Percentiles rank a stretch among this genome's conserved stretches.
Evolutionary conservation across 2,888 invertebrate genomes (phyloP).

Genomic region (Lycophotia porphyrea): DNA sequence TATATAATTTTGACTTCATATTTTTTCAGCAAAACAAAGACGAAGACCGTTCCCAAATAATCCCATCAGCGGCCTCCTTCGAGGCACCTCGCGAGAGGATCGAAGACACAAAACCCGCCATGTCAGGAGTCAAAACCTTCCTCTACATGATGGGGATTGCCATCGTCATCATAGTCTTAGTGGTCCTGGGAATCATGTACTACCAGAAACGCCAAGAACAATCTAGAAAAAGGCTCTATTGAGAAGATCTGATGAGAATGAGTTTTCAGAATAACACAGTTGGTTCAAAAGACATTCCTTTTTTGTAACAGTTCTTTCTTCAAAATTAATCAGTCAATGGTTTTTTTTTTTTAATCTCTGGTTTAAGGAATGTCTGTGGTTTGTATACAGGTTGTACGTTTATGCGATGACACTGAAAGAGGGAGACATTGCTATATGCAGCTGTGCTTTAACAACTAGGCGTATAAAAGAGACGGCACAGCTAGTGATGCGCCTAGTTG

Average conservation of each 20-base stretch:
- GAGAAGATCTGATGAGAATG: constrained; percentile 52
- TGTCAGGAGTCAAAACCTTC: constrained; percentile 98
- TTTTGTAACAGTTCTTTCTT: constrained; percentile 48
- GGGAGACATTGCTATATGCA: neutral
- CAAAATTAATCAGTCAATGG: neutral
- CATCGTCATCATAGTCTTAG: constrained; percentile 94
- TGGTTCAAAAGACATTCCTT: constrained; percentile 64
- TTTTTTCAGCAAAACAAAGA: constrained; percentile 89
- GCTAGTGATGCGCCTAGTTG: neutral
- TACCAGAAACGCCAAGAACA: constrained; percentile 98
- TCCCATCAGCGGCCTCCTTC: constrained; percentile 96
- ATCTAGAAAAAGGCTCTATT: constrained; percentile 95
- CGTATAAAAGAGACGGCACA: constrained; percentile 1
- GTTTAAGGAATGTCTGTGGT: constrained; percentile 51
- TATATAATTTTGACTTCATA: neutral
- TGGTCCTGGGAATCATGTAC: constrained; percentile 97
- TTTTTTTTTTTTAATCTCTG: constrained; percentile 19
- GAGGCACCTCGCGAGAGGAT: constrained; percentile 97
- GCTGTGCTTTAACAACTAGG: neutral
- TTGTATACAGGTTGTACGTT: constrained; percentile 2
- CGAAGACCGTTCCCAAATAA: constrained; percentile 95
- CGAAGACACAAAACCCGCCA: constrained; percentile 96
- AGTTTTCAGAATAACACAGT: constrained; percentile 17
- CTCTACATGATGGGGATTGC: constrained; percentile 96
- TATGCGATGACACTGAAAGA: neutral